phyloP scores from a whole-genome alignment of 2,113 vertebrate species.

The Limanda limanda region DNA sequence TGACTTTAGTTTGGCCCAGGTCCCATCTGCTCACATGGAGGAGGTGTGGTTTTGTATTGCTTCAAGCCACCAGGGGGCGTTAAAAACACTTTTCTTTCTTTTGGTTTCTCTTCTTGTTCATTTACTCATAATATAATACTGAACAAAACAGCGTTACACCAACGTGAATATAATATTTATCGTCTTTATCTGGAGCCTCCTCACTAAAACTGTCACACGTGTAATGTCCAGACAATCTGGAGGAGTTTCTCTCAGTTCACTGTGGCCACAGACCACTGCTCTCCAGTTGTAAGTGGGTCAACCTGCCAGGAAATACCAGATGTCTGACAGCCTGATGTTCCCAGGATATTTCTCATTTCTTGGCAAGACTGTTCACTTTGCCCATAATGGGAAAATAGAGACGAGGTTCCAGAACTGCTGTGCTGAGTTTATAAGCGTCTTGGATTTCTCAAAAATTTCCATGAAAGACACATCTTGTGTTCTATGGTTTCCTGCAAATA shows the following conservation, averaged over 20 bases:
- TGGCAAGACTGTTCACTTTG: not conserved
- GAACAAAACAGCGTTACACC: not conserved
- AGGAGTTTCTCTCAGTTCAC: not conserved
- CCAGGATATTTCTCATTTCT: conserved; percentile 15
- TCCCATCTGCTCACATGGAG: too few relatives aligned
- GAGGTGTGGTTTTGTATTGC: too few relatives aligned
- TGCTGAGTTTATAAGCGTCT: not conserved
- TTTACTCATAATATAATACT: too few relatives aligned
- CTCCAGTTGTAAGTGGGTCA: conserved; percentile 12
- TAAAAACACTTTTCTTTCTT: too few relatives aligned
- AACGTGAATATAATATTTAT: not conserved
- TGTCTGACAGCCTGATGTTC: conserved; percentile 14
- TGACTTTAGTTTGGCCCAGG: too few relatives aligned
- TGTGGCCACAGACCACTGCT: conserved; percentile 7
- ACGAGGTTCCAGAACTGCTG: not conserved
- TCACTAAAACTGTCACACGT: not conserved
- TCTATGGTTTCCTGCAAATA: too few relatives aligned
- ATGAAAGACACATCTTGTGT: too few relatives aligned
- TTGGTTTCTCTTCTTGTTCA: too few relatives aligned
- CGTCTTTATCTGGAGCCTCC: too few relatives aligned
- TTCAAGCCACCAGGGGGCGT: too few relatives aligned
- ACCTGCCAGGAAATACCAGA: conserved; percentile 32
- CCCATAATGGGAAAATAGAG: not conserved
- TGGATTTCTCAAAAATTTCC: too few relatives aligned
- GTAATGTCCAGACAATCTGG: not conserved